phyloP scores from a whole-genome alignment of 2,797 vertebrate genomes.

The Coccyzus lansbergi region DNA sequence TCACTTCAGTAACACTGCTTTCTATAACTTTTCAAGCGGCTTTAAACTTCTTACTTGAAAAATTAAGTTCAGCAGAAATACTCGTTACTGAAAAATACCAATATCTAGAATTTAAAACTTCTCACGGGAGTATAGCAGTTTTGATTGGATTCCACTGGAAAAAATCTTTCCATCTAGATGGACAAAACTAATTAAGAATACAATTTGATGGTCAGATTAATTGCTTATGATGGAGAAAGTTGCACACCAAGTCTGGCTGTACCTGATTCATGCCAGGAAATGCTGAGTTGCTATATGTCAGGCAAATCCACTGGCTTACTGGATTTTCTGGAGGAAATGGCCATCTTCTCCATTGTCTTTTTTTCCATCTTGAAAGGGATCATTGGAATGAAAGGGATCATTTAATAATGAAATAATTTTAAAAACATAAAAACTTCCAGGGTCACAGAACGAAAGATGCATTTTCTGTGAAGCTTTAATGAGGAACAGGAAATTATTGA shows the following conservation, averaged over 20 bases:
- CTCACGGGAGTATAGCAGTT: neutral
- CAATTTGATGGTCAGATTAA: neutral
- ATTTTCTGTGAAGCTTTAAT: neutral
- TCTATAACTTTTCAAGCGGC: neutral
- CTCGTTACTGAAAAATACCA: neutral
- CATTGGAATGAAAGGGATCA: neutral
- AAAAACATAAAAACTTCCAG: neutral
- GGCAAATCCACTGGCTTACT: neutral
- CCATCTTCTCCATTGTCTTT: neutral
- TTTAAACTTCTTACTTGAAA: neutral
- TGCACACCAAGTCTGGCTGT: neutral
- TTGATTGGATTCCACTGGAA: neutral
- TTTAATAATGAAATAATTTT: neutral
- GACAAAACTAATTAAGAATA: neutral
- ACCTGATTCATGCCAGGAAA: neutral
- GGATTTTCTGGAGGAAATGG: neutral
- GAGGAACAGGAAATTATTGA: neutral
- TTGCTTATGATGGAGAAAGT: neutral
- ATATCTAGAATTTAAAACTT: neutral
- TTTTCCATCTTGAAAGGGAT: neutral
- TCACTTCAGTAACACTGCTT: neutral
- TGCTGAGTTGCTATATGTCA: neutral
- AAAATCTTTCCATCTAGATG: neutral
- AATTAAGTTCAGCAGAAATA: neutral
- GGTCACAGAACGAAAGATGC: accelerated